These are phyloP conservation scores for Eupithecia subfuscata DNA, from an alignment of 2,888 invertebrate species.

Conservation along the genomic window DNA sequence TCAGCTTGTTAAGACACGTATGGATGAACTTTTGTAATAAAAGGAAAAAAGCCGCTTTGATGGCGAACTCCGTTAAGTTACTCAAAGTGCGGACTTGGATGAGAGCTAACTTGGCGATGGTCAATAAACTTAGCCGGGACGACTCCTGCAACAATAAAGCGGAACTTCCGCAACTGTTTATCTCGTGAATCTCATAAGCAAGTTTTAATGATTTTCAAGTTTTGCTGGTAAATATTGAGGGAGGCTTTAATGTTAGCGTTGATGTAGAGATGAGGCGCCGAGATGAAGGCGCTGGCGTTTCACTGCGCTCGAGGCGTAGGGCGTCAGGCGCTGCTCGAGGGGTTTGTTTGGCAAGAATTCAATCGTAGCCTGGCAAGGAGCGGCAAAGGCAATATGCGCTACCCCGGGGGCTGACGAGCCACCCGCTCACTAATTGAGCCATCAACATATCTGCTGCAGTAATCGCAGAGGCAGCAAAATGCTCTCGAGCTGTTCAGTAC, in stretches of 20 bases:
- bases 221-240: slow-evolving; percentile 41
- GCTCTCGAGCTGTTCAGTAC: slow-evolving; percentile 48
- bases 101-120: slow-evolving; percentile 71
- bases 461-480: slow-evolving; percentile 46
- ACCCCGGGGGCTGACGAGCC: slow-evolving; percentile 50
- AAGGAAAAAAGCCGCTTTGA: slow-evolving; percentile 72
- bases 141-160: slow-evolving; percentile 66
- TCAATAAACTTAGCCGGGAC: slow-evolving; percentile 73
- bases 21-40: slow-evolving; percentile 79
- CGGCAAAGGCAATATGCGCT: slow-evolving; percentile 58
- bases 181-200: slow-evolving; percentile 60
- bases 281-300: slow-evolving; percentile 33
- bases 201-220: slow-evolving; percentile 56
- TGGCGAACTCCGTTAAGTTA: slow-evolving; percentile 75
- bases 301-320: slow-evolving; percentile 17
- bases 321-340: slow-evolving; percentile 34
- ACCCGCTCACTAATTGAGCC: slow-evolving; percentile 63
- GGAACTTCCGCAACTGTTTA: slow-evolving; percentile 64
- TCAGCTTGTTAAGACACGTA: slow-evolving; percentile 72
- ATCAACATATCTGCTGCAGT: slow-evolving; percentile 62
- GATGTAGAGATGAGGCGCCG: slow-evolving; percentile 35
- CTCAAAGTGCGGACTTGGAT: slow-evolving; percentile 71
- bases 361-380: slow-evolving; percentile 53
- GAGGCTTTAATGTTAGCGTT: slow-evolving; percentile 48
- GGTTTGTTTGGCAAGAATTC: slow-evolving; percentile 69